phyloP scores from a whole-genome alignment of 1,140 invertebrate species.

The Macrobrachium rosenbergii region DNA sequence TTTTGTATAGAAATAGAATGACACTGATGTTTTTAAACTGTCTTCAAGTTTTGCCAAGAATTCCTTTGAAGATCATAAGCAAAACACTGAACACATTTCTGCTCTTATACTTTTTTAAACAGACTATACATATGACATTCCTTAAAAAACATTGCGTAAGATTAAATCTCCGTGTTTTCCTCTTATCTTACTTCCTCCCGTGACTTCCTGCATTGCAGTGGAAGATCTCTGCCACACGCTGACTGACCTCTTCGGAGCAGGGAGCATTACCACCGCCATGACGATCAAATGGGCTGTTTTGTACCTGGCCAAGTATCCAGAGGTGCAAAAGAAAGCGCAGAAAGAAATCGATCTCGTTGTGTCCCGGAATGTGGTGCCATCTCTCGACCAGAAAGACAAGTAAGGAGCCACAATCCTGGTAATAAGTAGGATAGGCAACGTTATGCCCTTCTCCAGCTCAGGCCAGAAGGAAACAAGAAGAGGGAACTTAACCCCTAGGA shows the following conservation, averaged over 20 bases:
- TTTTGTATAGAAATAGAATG: too few species aligned
- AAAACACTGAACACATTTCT: too few species aligned
- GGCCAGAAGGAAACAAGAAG: too few species aligned
- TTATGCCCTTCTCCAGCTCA: too few species aligned
- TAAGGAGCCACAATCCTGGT: not conserved
- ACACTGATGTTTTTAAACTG: too few species aligned
- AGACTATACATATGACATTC: too few species aligned
- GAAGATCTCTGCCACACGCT: not conserved
- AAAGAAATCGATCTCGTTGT: slow-evolving; percentile 69
- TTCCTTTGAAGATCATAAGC: too few species aligned
- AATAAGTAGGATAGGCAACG: too few species aligned
- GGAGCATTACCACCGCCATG: slow-evolving; percentile 68
- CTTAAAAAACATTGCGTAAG: not conserved
- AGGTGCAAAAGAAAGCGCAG: slow-evolving; percentile 68
- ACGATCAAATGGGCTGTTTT: slow-evolving; percentile 68
- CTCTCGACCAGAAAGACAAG: slow-evolving; percentile 18
- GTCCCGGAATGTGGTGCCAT: slow-evolving; percentile 52
- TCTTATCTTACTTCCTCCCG: too few species aligned
- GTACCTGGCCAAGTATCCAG: slow-evolving; percentile 69
- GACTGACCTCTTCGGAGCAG: slow-evolving; percentile 69
- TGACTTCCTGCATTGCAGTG: not conserved
- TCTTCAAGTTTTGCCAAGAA: too few species aligned
- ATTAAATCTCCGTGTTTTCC: not conserved
- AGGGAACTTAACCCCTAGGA: too few species aligned
- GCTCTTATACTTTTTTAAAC: too few species aligned